Conservation (phyloP, 2,888 invertebrate genomes). For the Trichopoda pennipes region DNA sequence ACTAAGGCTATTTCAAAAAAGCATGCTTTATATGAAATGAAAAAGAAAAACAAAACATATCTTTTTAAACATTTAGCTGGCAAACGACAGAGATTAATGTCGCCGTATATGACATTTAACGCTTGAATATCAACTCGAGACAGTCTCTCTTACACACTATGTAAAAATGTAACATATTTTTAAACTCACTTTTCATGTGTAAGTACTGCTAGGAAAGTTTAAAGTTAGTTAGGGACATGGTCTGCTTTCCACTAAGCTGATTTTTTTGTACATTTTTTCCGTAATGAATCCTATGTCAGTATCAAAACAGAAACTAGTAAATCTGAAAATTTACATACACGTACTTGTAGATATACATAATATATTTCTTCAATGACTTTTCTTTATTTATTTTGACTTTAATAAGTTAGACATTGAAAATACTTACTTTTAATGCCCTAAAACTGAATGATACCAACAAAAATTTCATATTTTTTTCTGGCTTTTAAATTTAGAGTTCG, state of each 20-base stretch:
- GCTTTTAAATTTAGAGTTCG: conserved; percentile 24
- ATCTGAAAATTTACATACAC: background rate
- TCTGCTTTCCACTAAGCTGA: conserved; percentile 6
- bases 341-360: too few relatives aligned
- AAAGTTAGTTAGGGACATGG: background rate
- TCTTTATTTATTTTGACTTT: background rate
- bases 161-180: conserved; percentile 28
- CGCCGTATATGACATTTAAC: conserved; percentile 74
- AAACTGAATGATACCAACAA: conserved; percentile 2
- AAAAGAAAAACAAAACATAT: conserved; percentile 6
- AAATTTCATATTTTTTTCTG: background rate
- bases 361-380: background rate
- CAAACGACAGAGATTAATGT: conserved; percentile 76
- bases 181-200: conserved; percentile 17
- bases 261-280: conserved; percentile 4
- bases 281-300: conserved; percentile 36
- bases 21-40: background rate
- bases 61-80: conserved; percentile 45
- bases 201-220: background rate
- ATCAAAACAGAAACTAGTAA: conserved; percentile 32
- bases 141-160: conserved; percentile 16
- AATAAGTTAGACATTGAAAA: conserved; percentile 5
- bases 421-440: background rate
- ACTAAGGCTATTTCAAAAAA: background rate
- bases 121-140: conserved; percentile 65